Evolutionary conservation across 1,140 invertebrate species (phyloP).

Genomic region (Drosophila virilis): DNA sequence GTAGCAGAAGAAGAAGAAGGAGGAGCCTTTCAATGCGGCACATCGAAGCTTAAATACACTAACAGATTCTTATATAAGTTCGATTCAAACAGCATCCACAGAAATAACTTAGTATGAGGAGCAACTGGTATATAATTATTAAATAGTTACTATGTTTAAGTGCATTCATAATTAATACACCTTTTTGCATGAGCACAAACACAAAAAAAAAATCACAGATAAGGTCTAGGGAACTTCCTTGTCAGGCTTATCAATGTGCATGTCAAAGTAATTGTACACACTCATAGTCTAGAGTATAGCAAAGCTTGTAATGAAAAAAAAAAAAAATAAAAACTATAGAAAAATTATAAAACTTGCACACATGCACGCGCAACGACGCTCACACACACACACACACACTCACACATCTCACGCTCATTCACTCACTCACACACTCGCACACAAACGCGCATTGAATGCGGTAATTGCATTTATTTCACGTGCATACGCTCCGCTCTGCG

Average conservation of each 20-base stretch:
- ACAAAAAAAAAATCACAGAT: slow-evolving; percentile 1
- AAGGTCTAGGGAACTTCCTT: slow-evolving; percentile 29
- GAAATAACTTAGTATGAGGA: neutral
- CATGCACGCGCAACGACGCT: slow-evolving; percentile 29
- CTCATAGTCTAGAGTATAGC: slow-evolving; percentile 15
- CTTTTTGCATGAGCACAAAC: neutral
- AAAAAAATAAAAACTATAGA: slow-evolving; percentile 52
- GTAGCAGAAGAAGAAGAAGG: neutral
- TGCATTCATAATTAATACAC: neutral
- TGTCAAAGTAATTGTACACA: slow-evolving; percentile 27
- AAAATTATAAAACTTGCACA: slow-evolving; percentile 69
- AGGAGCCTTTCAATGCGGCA: neutral
- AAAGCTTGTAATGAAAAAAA: slow-evolving; percentile 28
- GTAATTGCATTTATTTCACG: slow-evolving; percentile 80
- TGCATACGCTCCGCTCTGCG: slow-evolving; percentile 44
- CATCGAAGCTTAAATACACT: slow-evolving; percentile 22
- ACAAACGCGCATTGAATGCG: slow-evolving; percentile 51
- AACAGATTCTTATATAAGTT: neutral
- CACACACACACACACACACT: slow-evolving; percentile 27
- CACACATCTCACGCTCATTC: slow-evolving; percentile 1
- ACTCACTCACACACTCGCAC: slow-evolving; percentile 17
- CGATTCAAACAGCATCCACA: neutral
- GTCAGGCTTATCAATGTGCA: slow-evolving; percentile 30
- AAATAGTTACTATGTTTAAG: neutral
- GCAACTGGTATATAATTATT: neutral